Evolutionary conservation across 2,797 vertebrate species (phyloP), one percentile per base, ranked within the genome.

Genomic region (Lepus oiostolus): DNA sequence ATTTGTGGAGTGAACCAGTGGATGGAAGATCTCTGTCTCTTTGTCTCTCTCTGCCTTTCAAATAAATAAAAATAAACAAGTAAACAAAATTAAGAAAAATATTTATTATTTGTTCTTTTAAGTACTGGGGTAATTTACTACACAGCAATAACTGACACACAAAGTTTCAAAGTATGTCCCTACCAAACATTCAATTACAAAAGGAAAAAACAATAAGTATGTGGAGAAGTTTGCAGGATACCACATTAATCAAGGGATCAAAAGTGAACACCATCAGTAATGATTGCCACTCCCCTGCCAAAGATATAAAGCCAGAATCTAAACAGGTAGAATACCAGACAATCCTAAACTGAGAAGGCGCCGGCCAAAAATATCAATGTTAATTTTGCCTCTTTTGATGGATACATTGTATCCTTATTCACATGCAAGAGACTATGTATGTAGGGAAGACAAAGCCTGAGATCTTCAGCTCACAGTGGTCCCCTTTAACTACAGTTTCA

Each of bases 381-480:
- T 91, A 75, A 88, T 65, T 85, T 50, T 82, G 26, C 58, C 80
- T 65, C 47, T 79, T 71, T 84, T 88, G 67, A 72, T 67, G 47
- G 35, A 16, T 88, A 35, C 24, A 60, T 35, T 71, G 42, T 83
- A 13, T 83, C 54, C 62, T 82, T 35, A 63, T 76, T 77, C 77
- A 24, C 47, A 71, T n/a, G 28, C 75, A 63, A 94, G 0, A 80
- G 58, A 87, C 52, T 68, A 5, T 62, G 50, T 75, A 91, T 76
- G 70, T 58, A 87, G 52, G 32, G 62, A 75, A 50, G n/a, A 76
- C 28, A 5, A 21, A 38, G 58, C 22, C 75, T 68, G 24, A 82
- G 26, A 58, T 75, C 26, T 81, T 32, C 54, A 65, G 65, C 4
- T 70, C 72, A 85, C 38, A 9, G 42, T 47, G 42, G 42, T 47